These are phyloP conservation scores for Dasypus novemcinctus DNA, from an alignment of 2,113 vertebrate genomes.

Conservation along the genomic window DNA sequence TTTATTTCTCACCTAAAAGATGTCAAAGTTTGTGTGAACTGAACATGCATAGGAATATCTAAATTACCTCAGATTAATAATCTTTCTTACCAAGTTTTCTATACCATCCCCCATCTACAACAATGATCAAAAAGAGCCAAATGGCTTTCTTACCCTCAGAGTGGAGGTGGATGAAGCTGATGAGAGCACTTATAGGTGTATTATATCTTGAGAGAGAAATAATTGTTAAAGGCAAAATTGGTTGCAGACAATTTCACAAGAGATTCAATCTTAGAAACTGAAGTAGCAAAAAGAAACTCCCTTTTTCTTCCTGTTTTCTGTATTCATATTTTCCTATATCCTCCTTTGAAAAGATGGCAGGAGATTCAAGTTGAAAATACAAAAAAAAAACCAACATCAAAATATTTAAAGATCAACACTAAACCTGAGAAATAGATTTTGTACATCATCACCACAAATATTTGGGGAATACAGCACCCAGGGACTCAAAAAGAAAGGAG, in stretches of 20 bases:
- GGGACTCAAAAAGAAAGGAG: not conserved
- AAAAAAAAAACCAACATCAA: not conserved
- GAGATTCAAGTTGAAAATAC: not conserved
- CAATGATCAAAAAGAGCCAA: not conserved
- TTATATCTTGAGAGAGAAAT: not conserved
- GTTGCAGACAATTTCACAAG: too few relatives aligned
- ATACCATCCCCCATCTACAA: not conserved
- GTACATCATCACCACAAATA: not conserved
- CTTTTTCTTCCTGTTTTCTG: not conserved
- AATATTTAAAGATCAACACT: not conserved
- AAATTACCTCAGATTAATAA: not conserved
- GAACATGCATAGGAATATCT: not conserved
- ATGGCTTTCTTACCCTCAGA: not conserved
- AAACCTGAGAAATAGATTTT: not conserved
- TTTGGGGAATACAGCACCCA: too few relatives aligned
- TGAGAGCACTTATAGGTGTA: not conserved
- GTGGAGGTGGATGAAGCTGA: too few relatives aligned
- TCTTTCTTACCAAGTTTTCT: not conserved
- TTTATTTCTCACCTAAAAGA: not conserved
- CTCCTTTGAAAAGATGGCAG: not conserved
- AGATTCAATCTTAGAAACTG: too few relatives aligned
- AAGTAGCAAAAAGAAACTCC: not conserved
- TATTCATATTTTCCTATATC: not conserved
- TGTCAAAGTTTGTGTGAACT: not conserved
- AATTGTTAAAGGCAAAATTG: not conserved